Base-by-base conservation (phyloP, 2,797 vertebrate genomes). In the Eospalax fontanierii region DNA sequence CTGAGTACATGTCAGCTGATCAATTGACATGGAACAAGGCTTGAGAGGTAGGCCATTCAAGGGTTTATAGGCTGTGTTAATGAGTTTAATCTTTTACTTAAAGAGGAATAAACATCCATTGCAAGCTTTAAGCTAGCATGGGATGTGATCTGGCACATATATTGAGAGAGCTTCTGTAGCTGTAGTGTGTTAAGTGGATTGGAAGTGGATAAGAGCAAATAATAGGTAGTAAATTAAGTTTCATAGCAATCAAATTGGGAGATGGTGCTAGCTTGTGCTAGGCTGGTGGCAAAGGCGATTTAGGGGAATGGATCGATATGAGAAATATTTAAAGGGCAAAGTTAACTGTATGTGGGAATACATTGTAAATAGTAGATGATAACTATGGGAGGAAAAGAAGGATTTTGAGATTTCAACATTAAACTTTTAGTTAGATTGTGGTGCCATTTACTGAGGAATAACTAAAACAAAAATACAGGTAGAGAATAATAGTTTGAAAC, bases 321-420 rank as follows among this genome's bases (percentile, higher is more conserved):
- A 83, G 38, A 95, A 88, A 86, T 82, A 88, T 66, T 81, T 90
- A 57, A 74, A 95, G 57, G 4, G 43, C n/a, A 84, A 50, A 24
- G 19, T 22, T 40, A 57, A 81, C 14, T 33, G 75, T 96, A 68
- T 4, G 19, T 79, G 24, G 14, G 38, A 16, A 79, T 88, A 21
- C 6, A 38, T 66, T 89, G 28, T 33, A 86, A 82, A 78, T 54
- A 46, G 30, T 43, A 57, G 26, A 5, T 88, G 19, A 78, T 28
- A 71, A 6, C 86, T 28, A 43, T 0, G 38, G 14, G 5, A 79
- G 43, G n/a, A 8, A 21, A 92, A 26, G 59, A 35, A 18, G 33
- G 38, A 84, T 40, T 86, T 91, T 73, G 21, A 84, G 73, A 54
- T 46, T 93, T 54, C 63, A 15, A 35, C 15, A 54, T 63, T 59